These are phyloP conservation scores for Nematopogon swammerdamellus DNA, from an alignment of 2,888 invertebrate species.

Conservation along the genomic window DNA sequence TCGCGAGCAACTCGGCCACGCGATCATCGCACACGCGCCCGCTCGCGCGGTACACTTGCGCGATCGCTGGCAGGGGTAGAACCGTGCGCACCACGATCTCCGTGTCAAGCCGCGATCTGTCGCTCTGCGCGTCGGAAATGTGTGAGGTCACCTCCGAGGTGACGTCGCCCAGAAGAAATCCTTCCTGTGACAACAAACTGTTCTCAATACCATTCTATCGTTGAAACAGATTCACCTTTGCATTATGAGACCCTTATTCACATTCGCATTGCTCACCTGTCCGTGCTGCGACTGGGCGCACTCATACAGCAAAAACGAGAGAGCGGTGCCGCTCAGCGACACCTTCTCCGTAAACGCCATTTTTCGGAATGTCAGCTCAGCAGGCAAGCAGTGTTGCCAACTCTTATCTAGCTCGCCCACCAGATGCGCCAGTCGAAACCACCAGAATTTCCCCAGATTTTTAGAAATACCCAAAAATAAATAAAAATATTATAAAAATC, in stretches of 20 bases:
- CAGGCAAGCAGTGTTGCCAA: too few species aligned
- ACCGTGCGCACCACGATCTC: constrained; percentile 61
- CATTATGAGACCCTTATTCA: neutral
- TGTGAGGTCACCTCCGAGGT: constrained; percentile 61
- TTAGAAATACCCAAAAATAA: too few species aligned
- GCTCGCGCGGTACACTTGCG: constrained; percentile 54
- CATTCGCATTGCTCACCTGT: constrained; percentile 60
- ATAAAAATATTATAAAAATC: too few species aligned
- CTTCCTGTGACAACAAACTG: constrained; percentile 36
- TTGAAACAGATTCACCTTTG: neutral
- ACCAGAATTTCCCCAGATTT: too few species aligned
- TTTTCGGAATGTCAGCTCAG: neutral
- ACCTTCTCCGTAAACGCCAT: constrained; percentile 51
- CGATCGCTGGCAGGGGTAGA: constrained; percentile 55
- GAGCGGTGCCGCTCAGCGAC: constrained; percentile 59
- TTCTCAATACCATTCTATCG: neutral
- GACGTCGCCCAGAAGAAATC: constrained; percentile 65
- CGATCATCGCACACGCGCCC: constrained; percentile 57
- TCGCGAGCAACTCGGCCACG: constrained; percentile 47
- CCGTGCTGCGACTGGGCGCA: constrained; percentile 58
- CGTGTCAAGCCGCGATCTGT: constrained; percentile 57
- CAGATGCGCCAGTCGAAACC: too few species aligned
- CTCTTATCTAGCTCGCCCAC: too few species aligned
- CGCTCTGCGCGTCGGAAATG: constrained; percentile 66
- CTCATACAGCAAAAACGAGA: constrained; percentile 66